Evolutionary conservation across 2,113 vertebrate genomes (phyloP).

Genomic region (Charina bottae): DNA sequence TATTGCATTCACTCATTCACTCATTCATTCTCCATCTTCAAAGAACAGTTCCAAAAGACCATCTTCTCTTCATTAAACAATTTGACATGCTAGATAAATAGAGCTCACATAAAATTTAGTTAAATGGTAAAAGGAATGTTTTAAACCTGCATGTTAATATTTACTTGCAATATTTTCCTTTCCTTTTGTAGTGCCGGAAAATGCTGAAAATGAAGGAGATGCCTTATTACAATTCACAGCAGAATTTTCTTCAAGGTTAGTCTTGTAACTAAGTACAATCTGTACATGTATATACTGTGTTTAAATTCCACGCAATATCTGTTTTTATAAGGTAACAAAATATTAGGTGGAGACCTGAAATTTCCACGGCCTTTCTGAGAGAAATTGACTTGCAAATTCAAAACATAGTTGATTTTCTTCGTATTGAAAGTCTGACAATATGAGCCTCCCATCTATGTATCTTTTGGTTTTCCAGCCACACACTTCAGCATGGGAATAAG

Average conservation of each 20-base stretch:
- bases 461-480: neutral
- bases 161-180: slow-evolving; percentile 62
- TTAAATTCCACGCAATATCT: neutral
- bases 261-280: slow-evolving; percentile 25
- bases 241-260: slow-evolving; percentile 97
- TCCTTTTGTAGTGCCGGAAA: slow-evolving; percentile 90
- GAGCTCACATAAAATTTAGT: neutral
- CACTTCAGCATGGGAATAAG: too few species aligned
- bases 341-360: neutral
- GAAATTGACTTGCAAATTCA: neutral
- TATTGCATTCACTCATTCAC: neutral
- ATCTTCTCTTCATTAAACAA: neutral
- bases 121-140: neutral
- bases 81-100: slow-evolving; percentile 7
- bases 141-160: neutral
- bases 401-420: neutral
- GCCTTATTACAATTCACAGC: slow-evolving; percentile 99
- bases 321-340: neutral
- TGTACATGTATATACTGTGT: neutral
- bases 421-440: neutral
- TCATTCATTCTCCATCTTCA: slow-evolving; percentile 1
- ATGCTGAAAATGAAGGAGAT: slow-evolving; percentile 97
- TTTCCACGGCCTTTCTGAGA: neutral
- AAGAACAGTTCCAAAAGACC: neutral
- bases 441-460: neutral